Percentiles rank a stretch among this genome's conserved stretches.
Conservation (phyloP, 2,797 vertebrate species). For the Tragelaphus eurycerus region DNA sequence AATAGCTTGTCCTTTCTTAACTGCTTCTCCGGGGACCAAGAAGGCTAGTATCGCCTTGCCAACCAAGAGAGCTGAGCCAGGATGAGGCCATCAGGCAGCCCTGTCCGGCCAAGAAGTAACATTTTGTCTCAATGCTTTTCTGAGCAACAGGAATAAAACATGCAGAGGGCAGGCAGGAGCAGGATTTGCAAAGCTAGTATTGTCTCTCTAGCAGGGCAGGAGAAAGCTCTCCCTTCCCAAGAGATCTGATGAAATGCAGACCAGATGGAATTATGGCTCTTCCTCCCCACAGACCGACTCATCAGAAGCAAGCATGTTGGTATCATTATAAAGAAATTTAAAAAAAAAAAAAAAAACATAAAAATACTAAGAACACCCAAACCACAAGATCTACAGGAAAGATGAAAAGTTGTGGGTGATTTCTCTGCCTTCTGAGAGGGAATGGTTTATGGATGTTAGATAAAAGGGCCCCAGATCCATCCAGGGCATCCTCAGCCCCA, state of each 20-base stretch:
- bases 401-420: conserved; percentile 5
- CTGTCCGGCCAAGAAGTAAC: conserved; percentile 14
- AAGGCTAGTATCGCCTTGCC: neutral
- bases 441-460: neutral
- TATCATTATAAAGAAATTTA: neutral
- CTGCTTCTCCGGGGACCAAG: neutral
- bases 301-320: conserved; percentile 17
- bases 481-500: neutral
- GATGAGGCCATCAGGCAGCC: neutral
- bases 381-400: conserved; percentile 6
- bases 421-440: conserved; percentile 16
- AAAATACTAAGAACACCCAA: conserved; percentile 4
- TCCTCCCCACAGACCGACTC: neutral
- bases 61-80: conserved; percentile 14
- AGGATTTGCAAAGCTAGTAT: neutral
- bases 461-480: neutral
- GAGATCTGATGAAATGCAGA: neutral
- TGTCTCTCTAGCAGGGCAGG: neutral
- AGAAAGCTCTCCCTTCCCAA: neutral
- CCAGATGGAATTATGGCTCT: neutral
- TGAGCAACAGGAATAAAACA: neutral
- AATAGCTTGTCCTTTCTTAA: conserved; percentile 12
- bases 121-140: conserved; percentile 23
- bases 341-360: neutral
- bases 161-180: neutral